Base-by-base conservation (phyloP, 1,140 invertebrate species). In the Battus philenor region DNA sequence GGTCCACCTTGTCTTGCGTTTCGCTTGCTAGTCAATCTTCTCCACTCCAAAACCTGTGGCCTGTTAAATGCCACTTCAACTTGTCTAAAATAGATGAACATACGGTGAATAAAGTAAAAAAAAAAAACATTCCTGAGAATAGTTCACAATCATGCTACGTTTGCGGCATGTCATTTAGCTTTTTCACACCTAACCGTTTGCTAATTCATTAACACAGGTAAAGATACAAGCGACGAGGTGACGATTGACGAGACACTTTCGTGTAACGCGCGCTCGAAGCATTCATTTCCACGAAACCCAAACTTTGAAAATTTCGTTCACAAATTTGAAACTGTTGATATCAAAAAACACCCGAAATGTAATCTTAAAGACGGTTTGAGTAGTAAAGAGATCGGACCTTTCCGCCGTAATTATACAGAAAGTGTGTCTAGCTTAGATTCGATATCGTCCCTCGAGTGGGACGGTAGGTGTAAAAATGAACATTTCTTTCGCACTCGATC, bases 401-500 rank as follows among this genome's bases (percentile, higher is more conserved):
- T 16, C n/a, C n/a, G n/a, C n/a, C n/a, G n/a, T n/a, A n/a, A n/a
- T n/a, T 54, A 59, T 32, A 24, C 52, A 4, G 73, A 72, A 7
- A 74, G 68, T 60, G 39, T 63, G 2, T 76, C 73, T 2, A 85
- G 78, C 38, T 36, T 79, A 1, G 58, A 55, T 26, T 82, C 81
- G 0, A 63, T 82, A 30, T 52, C 69, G 0, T 85, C 81, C 0
- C 50, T 82, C 32, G 81, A 85, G 43, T 81, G 63, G 56, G 75
- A 82, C 18, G 58, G 48, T 2, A 55, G 47, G 27, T 67, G 58
- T 44, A 78, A 54, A 39, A 54, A 51, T 4, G 68, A 78, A n/a
- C 64, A 56, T 39, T 41, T 39, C 2, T 60, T 59, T 8, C 47
- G 68, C 5, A 74, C 67, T 2, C 44, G 68, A n/a, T 81, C 80